phyloP scores from a whole-genome alignment of 2,888 invertebrate species.

The Callinectes sapidus region DNA sequence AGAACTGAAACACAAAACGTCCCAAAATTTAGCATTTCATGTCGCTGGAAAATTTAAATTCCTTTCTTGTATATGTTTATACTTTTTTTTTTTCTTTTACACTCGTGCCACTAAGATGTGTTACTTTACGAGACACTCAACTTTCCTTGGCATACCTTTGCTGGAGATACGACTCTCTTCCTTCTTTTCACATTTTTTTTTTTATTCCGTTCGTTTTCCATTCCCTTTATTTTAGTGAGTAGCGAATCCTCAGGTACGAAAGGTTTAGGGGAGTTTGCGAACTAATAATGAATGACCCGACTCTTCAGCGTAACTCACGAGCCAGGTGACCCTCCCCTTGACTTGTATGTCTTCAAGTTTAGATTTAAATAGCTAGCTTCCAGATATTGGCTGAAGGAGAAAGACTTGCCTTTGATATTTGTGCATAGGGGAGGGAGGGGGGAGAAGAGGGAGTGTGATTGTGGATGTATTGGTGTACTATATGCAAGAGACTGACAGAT shows the following conservation, averaged over 20 bases:
- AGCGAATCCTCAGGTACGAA: slow-evolving; percentile 7
- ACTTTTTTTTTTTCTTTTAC: neutral
- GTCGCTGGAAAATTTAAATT: neutral
- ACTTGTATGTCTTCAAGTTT: neutral
- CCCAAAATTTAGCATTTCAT: neutral
- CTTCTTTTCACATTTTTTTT: neutral
- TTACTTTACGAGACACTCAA: neutral
- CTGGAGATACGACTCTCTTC: neutral
- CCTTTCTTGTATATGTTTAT: neutral
- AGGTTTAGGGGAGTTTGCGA: slow-evolving; percentile 30
- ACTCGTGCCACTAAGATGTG: slow-evolving; percentile 2
- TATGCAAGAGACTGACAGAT: neutral
- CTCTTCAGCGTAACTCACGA: neutral
- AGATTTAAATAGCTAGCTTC: neutral
- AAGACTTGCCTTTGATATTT: neutral
- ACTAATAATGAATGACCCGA: slow-evolving; percentile 27
- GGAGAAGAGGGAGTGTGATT: neutral
- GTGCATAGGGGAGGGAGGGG: neutral
- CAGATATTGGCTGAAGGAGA: neutral
- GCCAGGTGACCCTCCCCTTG: slow-evolving; percentile 4
- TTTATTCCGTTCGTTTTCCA: neutral
- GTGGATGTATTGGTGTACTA: neutral
- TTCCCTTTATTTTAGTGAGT: slow-evolving; percentile 6
- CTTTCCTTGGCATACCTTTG: neutral
- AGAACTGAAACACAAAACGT: neutral